Base-by-base conservation (phyloP, 2,113 vertebrate species). In the Oncorhynchus masou region DNA sequence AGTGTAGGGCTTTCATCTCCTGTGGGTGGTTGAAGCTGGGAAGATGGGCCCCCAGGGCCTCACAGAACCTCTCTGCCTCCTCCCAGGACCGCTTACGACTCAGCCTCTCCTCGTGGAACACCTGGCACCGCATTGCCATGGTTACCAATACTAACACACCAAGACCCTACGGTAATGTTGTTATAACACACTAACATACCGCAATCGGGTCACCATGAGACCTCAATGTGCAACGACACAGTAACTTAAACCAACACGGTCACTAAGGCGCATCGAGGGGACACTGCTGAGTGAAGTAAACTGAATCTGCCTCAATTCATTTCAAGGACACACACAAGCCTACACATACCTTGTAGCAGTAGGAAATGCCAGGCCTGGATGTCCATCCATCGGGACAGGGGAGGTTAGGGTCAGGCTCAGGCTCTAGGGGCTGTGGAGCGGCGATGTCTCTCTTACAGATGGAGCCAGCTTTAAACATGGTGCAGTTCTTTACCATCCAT, bases 21-120 rank as follows among this genome's bases (percentile, higher is more conserved):
- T 84, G 77, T 0, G 22, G 1, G 22, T 92, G 88, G 49, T 90
- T 92, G 79, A 99, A 96, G 88, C 98, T 98, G 73, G 94, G 92
- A 74, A 99, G 94, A 80, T 95, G 94, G 74, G 94, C 96, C 75
- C 98, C 97, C 0, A 99, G 92, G 0, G 94, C 95, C 84, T 94
- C 92, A 78, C 98, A 99, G 88, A 99, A 97, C 74, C 93, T 90
- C 84, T 97, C 94, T 1, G 98, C 96, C 86, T 99, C 98, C 80
- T 95, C 95, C 98, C 98, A 99, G 1, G 96, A 94, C 71, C 97
- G 95, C 73, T 95, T 97, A 75, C 95, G 94, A 82, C 92, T 90
- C 83, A 98, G 79, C 82, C 97, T 89, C 80, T 97, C 96, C 83
- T 92, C 84, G 4, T 97, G 96, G 89, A 99, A 99, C 62, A 97